Conservation (phyloP, 2,888 invertebrate species). For the Thumatha senex region DNA sequence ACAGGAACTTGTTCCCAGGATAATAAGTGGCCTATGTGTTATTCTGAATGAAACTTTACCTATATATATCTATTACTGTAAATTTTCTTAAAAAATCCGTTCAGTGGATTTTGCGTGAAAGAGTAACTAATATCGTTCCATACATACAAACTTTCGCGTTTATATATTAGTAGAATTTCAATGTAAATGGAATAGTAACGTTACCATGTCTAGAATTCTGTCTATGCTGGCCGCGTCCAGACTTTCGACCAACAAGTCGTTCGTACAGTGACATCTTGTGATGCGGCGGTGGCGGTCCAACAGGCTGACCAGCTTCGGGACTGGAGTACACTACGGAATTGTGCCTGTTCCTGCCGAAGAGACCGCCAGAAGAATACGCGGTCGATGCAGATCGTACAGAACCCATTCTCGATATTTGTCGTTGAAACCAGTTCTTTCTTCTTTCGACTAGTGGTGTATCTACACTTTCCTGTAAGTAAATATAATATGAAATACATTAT, state of each 20-base stretch:
- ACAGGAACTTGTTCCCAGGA: too few relatives aligned
- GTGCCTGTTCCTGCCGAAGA: constrained; percentile 90
- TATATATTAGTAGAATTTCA: too few relatives aligned
- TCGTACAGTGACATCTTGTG: constrained; percentile 93
- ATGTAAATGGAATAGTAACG: neutral
- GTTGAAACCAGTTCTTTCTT: constrained; percentile 94
- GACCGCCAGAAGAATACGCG: constrained; percentile 90
- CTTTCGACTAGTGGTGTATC: constrained; percentile 94
- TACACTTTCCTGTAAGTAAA: constrained; percentile 89
- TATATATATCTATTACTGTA: too few relatives aligned
- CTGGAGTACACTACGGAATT: constrained; percentile 89
- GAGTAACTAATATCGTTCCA: too few relatives aligned
- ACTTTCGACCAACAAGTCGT: constrained; percentile 91
- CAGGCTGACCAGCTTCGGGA: constrained; percentile 83
- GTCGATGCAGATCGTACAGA: constrained; percentile 93
- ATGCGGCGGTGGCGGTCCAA: constrained; percentile 63
- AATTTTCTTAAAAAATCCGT: too few relatives aligned
- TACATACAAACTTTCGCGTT: too few relatives aligned
- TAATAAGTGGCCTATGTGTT: too few relatives aligned
- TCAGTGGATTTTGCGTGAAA: too few relatives aligned
- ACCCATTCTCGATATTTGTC: constrained; percentile 93
- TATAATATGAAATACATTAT: neutral
- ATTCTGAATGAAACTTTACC: too few relatives aligned
- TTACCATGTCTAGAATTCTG: constrained; percentile 86
- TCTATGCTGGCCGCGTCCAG: constrained; percentile 86